Conservation (phyloP, 2,113 vertebrate genomes). For the Pluvianellus socialis region DNA sequence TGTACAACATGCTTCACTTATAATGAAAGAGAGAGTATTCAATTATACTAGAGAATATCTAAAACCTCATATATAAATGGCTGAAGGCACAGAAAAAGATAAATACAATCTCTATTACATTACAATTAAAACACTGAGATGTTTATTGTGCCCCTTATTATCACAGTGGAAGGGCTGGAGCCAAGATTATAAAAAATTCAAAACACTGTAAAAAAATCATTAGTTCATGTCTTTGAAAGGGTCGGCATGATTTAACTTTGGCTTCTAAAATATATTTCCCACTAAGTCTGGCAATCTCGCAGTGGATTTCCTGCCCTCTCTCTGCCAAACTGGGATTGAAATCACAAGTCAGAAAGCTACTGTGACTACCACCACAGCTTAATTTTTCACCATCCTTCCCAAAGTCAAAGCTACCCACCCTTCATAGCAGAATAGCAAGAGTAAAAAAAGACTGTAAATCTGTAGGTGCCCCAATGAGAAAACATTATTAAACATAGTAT, state of each 20-base stretch:
- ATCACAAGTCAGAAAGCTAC: neutral
- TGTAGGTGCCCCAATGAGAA: neutral
- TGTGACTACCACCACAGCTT: neutral
- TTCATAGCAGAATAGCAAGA: neutral
- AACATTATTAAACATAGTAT: neutral
- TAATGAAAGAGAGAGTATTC: neutral
- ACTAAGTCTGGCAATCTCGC: neutral
- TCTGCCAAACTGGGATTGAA: neutral
- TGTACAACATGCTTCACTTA: neutral
- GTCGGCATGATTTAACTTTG: neutral
- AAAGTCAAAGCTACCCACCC: neutral
- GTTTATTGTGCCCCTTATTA: neutral
- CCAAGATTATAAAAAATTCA: constrained; percentile 31
- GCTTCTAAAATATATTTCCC: neutral
- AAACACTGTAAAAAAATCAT: neutral
- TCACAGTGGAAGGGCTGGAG: neutral
- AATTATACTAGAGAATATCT: neutral
- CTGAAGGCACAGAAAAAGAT: neutral
- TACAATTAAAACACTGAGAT: neutral
- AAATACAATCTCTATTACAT: neutral
- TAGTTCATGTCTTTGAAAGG: neutral
- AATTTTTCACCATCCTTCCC: neutral
- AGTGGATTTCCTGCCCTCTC: neutral
- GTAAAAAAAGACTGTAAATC: neutral
- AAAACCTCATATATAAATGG: neutral